Conservation (phyloP, 2,888 invertebrate genomes). For the Ashinkailepas kermadecensis region DNA sequence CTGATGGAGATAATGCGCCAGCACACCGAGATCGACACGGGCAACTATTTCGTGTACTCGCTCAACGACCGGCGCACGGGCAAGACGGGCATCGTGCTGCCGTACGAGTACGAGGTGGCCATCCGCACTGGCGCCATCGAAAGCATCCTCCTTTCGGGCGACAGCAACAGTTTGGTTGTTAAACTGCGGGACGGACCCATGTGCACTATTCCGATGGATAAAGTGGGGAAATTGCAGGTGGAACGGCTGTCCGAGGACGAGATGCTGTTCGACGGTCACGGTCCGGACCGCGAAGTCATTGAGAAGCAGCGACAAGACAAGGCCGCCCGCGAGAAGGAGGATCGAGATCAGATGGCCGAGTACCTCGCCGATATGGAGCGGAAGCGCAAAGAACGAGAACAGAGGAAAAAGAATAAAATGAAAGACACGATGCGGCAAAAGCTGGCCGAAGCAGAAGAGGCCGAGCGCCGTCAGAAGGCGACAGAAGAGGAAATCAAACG, state of each 20-base stretch:
- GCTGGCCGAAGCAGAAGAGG: slow-evolving; percentile 38
- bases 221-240: slow-evolving; percentile 25
- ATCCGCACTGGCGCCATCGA: slow-evolving; percentile 32
- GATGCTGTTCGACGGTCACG: slow-evolving; percentile 30
- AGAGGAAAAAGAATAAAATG: slow-evolving; percentile 43
- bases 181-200: slow-evolving; percentile 31
- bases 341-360: slow-evolving; percentile 27
- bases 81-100: slow-evolving; percentile 29
- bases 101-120: slow-evolving; percentile 33
- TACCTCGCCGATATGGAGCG: slow-evolving; percentile 14
- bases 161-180: slow-evolving; percentile 30
- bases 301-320: slow-evolving; percentile 29
- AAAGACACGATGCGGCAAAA: slow-evolving; percentile 37
- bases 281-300: slow-evolving; percentile 32
- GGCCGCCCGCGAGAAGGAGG: slow-evolving; percentile 30
- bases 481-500: slow-evolving; percentile 26
- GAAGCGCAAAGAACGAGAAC: slow-evolving; percentile 11
- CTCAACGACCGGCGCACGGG: slow-evolving; percentile 27
- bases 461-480: slow-evolving; percentile 55
- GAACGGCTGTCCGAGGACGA: slow-evolving; percentile 25
- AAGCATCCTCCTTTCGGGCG: slow-evolving; percentile 31
- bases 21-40: slow-evolving; percentile 27
- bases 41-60: slow-evolving; percentile 29
- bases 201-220: slow-evolving; percentile 29
- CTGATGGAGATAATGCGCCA: slow-evolving; percentile 30